Evolutionary conservation across 2,888 invertebrate genomes (phyloP).

Genomic region (Tryphoninae sp.): DNA sequence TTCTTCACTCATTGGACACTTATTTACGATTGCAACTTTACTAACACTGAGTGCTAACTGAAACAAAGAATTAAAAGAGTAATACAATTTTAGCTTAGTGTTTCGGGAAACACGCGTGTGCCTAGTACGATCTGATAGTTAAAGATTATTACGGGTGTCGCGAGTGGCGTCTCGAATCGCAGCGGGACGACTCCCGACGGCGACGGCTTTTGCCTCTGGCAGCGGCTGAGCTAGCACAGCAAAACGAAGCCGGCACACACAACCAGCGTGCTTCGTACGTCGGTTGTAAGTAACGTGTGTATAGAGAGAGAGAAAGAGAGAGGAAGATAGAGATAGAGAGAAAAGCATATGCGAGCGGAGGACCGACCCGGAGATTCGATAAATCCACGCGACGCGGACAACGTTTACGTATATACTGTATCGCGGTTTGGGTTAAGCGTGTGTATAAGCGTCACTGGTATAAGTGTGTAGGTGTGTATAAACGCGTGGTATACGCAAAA

Average conservation of each 20-base stretch:
- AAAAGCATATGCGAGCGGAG: constrained; percentile 49
- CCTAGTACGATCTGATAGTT: not conserved
- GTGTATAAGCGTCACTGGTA: not conserved
- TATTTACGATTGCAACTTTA: too few species aligned
- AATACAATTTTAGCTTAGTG: not conserved
- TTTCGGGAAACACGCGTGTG: not conserved
- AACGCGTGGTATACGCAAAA: constrained; percentile 55
- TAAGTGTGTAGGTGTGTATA: constrained; percentile 12
- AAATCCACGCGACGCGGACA: constrained; percentile 65
- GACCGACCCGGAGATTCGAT: constrained; percentile 68
- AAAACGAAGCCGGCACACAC: constrained; percentile 37
- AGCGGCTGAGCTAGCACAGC: constrained; percentile 23
- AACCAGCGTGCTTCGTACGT: constrained; percentile 5
- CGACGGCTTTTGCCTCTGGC: constrained; percentile 38
- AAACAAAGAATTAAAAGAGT: not conserved
- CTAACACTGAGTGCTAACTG: not conserved
- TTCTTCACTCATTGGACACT: too few species aligned
- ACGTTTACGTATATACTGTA: not conserved
- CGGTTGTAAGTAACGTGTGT: not conserved
- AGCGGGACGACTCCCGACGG: constrained; percentile 6
- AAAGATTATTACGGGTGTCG: constrained; percentile 7
- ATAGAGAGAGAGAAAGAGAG: not conserved
- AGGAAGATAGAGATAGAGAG: not conserved
- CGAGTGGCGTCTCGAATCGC: constrained; percentile 16
- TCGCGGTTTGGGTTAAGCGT: not conserved